A percentile compares a stretch with the other conserved stretches of the same genome.
Conservation (phyloP, 2,113 vertebrate species). For the Cephalopterus ornatus region DNA sequence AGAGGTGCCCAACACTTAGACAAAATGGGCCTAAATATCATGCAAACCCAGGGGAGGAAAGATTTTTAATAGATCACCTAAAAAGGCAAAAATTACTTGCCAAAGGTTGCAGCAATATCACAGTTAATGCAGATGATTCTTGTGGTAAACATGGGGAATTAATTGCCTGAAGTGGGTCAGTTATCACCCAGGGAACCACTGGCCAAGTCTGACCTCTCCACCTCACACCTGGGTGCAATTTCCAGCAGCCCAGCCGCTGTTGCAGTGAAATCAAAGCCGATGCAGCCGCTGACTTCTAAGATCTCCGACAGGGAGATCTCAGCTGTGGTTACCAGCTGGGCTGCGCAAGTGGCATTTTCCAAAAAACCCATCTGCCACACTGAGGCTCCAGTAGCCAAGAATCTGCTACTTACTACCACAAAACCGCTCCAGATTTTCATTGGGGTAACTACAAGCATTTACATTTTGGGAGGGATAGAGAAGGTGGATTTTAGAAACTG, state of each 20-base stretch:
- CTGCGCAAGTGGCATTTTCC: conserved; percentile 52
- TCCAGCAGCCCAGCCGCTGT: conserved; percentile 30
- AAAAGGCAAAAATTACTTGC: background rate
- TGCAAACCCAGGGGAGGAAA: background rate
- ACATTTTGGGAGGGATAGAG: conserved; percentile 58
- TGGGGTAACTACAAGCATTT: conserved; percentile 44
- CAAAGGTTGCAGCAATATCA: background rate
- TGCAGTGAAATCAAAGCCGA: conserved; percentile 19
- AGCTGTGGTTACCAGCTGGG: conserved; percentile 68
- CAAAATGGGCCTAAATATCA: background rate
- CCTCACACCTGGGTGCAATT: conserved; percentile 39
- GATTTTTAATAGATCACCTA: background rate
- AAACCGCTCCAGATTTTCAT: conserved; percentile 53
- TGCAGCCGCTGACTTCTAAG: conserved; percentile 39
- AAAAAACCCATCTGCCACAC: conserved; percentile 61
- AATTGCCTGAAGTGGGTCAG: background rate
- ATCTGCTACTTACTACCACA: conserved; percentile 63
- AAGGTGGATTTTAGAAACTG: conserved; percentile 55
- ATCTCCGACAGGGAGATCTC: conserved; percentile 46
- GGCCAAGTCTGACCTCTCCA: conserved; percentile 13
- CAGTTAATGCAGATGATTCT: background rate
- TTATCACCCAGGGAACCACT: background rate
- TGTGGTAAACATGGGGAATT: background rate
- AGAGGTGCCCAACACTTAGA: background rate
- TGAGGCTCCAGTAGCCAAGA: conserved; percentile 61